Evolutionary conservation across 2,113 vertebrate genomes (phyloP), one percentile per base, ranked within the genome.

Genomic region (Elachura formosa): DNA sequence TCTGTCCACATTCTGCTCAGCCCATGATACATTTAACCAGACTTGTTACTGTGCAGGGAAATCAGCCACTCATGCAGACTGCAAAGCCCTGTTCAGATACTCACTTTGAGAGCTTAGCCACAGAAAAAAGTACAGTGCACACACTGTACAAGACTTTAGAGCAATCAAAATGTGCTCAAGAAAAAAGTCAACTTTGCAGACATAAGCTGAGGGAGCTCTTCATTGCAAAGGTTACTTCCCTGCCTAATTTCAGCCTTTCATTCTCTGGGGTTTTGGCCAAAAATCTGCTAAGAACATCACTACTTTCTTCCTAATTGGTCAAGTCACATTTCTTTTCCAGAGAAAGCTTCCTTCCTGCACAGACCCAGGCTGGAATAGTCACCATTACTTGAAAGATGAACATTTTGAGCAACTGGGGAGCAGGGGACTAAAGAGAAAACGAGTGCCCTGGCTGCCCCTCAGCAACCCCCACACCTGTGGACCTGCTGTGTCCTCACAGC

Each of bases 101-200:
- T 94, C 71, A 18, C 38, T 68, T 87, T 75, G 82, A 85, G 84
- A 89, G 91, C 87, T 84, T 17, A 75, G 77, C 68, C 85, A 89
- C 87, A 46, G 40, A 77, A 85, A 93, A 93, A 92, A 93, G 61
- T 69, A 92, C 76, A 7, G 2, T 34, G 45, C 41, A 61, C 1
- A 0, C 59, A 83, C 31, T 66, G 55, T 80, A 87, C 76, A 43
- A 26, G 68, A 52, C 52, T 94, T 84, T 81, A 68, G 59, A 96
- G 82, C 67, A 86, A 94, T 90, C 69, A 90, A 83, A 93, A 92
- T 45, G 51, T 46, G 38, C 67, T 94, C 84, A 85, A 64, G 89
- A 80, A 40, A 40, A 83, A 95, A 94, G 83, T 21, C 87, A 89
- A 22, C 55, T 64, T 82, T 75, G 28, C 45, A 61, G 56, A 25